These are phyloP conservation scores for Mythimna pallens DNA, from an alignment of 2,888 invertebrate species.

Conservation along the genomic window DNA sequence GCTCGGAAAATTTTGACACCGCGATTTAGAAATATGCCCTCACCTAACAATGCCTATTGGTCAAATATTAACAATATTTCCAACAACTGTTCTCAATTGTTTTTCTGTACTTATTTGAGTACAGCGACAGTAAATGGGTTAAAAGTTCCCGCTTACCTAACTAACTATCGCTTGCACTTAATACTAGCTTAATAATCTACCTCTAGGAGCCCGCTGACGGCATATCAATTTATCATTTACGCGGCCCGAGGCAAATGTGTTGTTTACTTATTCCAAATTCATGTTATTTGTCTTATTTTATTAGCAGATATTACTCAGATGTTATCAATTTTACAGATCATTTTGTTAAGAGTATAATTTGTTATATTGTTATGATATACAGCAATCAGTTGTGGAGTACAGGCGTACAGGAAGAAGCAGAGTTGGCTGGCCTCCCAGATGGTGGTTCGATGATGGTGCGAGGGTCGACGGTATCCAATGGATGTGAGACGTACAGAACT, in stretches of 20 bases:
- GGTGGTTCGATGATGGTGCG: too few relatives aligned
- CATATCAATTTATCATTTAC: slow-evolving; percentile 64
- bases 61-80: too few relatives aligned
- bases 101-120: too few relatives aligned
- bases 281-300: slow-evolving; percentile 64
- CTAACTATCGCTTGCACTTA: slow-evolving; percentile 1
- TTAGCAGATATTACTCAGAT: slow-evolving; percentile 58
- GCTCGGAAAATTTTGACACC: too few relatives aligned
- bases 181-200: slow-evolving; percentile 41
- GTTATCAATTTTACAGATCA: slow-evolving; percentile 56
- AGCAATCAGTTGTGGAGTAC: background rate
- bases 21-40: too few relatives aligned
- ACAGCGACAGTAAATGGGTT: background rate
- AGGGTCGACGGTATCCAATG: too few relatives aligned
- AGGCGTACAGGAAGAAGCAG: too few relatives aligned
- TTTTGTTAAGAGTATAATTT: slow-evolving; percentile 46
- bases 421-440: too few relatives aligned
- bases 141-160: slow-evolving; percentile 19
- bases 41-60: too few relatives aligned
- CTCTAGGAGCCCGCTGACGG: slow-evolving; percentile 33
- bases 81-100: too few relatives aligned
- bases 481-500: too few relatives aligned
- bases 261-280: slow-evolving; percentile 59
- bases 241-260: slow-evolving; percentile 54
- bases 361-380: slow-evolving; percentile 29